phyloP scores from a whole-genome alignment of 1,140 invertebrate genomes.

The Papilio helenus region DNA sequence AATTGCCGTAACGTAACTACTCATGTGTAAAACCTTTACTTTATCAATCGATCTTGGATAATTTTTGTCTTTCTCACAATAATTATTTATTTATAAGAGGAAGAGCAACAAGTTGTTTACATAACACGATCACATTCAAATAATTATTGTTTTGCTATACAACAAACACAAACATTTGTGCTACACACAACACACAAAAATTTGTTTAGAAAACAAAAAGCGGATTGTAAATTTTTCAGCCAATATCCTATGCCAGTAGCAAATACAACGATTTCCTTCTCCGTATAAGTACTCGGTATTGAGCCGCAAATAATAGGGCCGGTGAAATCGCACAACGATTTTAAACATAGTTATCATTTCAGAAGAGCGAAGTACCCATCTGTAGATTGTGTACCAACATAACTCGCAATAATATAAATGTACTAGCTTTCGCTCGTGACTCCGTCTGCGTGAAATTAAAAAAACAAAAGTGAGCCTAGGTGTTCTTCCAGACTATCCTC shows the following conservation, averaged over 20 bases:
- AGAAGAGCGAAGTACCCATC: too few relatives aligned
- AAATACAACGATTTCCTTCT: too few relatives aligned
- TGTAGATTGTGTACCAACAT: too few relatives aligned
- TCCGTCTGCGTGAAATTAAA: too few relatives aligned
- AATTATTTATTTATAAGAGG: not conserved
- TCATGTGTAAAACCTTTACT: not conserved
- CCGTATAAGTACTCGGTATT: too few relatives aligned
- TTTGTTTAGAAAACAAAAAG: not conserved
- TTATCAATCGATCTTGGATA: conserved; percentile 1
- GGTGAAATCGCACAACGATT: too few relatives aligned
- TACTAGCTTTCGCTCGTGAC: too few relatives aligned
- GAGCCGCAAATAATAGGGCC: too few relatives aligned
- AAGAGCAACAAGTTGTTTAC: not conserved
- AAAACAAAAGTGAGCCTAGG: too few relatives aligned
- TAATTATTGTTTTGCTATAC: not conserved
- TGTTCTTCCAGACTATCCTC: too few relatives aligned
- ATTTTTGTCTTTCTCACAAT: conserved; percentile 2
- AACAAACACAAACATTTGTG: not conserved
- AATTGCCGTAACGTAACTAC: not conserved
- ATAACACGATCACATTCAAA: not conserved
- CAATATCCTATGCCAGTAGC: not conserved
- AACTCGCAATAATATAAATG: too few relatives aligned
- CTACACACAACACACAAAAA: not conserved
- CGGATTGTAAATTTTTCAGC: not conserved
- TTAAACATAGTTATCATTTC: too few relatives aligned